These are phyloP conservation scores for Lycopodina hypogea DNA, from an alignment of 37 sponge, comb jelly and placozoan species.

Conservation along the genomic window DNA sequence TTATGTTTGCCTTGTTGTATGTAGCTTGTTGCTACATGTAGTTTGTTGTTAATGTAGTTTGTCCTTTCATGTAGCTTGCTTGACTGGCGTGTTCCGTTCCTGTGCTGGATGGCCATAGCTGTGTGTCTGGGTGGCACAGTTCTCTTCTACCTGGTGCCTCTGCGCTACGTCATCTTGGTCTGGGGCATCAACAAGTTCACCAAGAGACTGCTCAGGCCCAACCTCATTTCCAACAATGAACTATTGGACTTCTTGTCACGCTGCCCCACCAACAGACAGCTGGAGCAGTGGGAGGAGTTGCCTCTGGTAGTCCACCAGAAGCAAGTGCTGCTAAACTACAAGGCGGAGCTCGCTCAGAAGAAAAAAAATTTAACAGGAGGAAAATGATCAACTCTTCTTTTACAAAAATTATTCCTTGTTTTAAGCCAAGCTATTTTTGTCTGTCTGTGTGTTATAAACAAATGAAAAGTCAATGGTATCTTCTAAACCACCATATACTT, in stretches of 20 bases:
- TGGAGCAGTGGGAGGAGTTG: slow-evolving; percentile 40
- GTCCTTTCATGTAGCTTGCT: slow-evolving; percentile 74
- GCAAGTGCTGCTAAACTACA: not conserved
- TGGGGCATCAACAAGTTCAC: slow-evolving; percentile 92
- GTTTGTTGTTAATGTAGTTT: too few species aligned
- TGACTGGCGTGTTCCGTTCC: slow-evolving; percentile 89
- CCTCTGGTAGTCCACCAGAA: not conserved
- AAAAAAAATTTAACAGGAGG: not conserved
- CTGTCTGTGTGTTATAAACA: too few species aligned
- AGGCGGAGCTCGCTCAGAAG: not conserved
- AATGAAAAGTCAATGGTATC: too few species aligned
- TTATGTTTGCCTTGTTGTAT: too few species aligned
- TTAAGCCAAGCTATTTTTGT: too few species aligned
- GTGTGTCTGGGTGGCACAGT: slow-evolving; percentile 45
- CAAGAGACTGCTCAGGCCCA: slow-evolving; percentile 70
- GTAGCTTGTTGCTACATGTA: too few species aligned
- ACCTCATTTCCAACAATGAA: slow-evolving; percentile 86
- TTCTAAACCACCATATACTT: too few species aligned
- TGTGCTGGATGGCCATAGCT: slow-evolving; percentile 70
- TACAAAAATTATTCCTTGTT: too few species aligned
- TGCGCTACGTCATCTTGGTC: slow-evolving; percentile 64
- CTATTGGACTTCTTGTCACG: slow-evolving; percentile 84
- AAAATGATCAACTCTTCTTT: too few species aligned
- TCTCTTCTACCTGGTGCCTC: slow-evolving; percentile 73
- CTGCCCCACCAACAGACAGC: slow-evolving; percentile 72